Percentiles rank a stretch among this genome's conserved stretches.
phyloP scores from a whole-genome alignment of 1,140 invertebrate genomes.

The Neocloeon triangulifer region DNA sequence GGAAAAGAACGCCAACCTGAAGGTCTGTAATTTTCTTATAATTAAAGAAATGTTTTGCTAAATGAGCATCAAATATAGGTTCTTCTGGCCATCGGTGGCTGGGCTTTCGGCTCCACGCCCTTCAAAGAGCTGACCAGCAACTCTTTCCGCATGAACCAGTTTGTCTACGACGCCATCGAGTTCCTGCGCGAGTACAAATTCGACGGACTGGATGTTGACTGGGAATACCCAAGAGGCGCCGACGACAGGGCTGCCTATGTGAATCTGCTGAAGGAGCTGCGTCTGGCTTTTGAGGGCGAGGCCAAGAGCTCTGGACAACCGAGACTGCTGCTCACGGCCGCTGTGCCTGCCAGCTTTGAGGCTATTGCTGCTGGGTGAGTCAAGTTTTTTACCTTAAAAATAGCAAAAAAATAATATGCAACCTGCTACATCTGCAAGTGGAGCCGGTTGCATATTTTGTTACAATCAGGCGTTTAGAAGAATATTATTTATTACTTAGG shows the following conservation, averaged over 20 bases:
- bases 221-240: conserved; percentile 81
- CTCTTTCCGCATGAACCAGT: conserved; percentile 81
- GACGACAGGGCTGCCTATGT: conserved; percentile 66
- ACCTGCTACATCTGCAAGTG: too few relatives aligned
- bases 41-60: background rate
- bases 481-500: background rate
- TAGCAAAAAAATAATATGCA: too few relatives aligned
- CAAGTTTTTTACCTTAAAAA: background rate
- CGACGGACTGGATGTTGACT: conserved; percentile 89
- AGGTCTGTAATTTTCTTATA: conserved; percentile 19
- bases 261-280: conserved; percentile 57
- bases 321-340: conserved; percentile 63
- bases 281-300: conserved; percentile 77
- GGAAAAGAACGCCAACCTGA: conserved; percentile 73
- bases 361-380: conserved; percentile 67
- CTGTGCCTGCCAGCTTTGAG: conserved; percentile 79
- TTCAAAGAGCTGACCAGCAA: conserved; percentile 83
- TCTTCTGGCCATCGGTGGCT: conserved; percentile 77
- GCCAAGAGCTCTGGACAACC: conserved; percentile 48
- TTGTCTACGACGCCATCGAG: conserved; percentile 82
- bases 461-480: too few relatives aligned
- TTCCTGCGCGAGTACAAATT: conserved; percentile 80
- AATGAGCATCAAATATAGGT: conserved; percentile 23
- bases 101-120: conserved; percentile 78
- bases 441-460: too few relatives aligned